Evolutionary conservation across 2,113 vertebrate genomes (phyloP).

Genomic region (Eptesicus fuscus): DNA sequence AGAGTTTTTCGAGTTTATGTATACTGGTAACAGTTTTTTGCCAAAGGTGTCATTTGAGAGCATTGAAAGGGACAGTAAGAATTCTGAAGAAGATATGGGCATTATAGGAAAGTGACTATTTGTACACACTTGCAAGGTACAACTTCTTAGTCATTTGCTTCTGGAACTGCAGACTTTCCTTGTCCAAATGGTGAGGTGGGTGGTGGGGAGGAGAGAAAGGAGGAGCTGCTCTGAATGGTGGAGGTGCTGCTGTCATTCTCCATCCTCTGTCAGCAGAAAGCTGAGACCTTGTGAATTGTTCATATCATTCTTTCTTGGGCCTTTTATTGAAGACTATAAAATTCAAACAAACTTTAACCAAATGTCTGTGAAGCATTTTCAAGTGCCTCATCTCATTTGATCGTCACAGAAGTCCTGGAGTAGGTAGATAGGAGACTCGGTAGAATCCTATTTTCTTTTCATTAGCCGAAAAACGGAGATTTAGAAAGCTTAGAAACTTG

Average conservation of each 20-base stretch:
- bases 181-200: neutral
- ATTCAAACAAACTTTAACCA: neutral
- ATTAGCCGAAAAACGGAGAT: too few species aligned
- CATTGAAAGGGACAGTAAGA: neutral
- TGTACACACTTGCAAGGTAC: neutral
- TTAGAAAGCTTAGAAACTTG: too few species aligned
- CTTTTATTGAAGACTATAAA: neutral
- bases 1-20: neutral
- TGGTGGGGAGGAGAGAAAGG: neutral
- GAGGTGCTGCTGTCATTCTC: neutral
- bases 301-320: neutral
- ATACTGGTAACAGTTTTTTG: neutral
- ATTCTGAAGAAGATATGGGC: neutral
- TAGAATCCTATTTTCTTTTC: too few species aligned
- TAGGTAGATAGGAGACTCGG: too few species aligned
- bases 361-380: too few species aligned
- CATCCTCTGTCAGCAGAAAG: neutral
- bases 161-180: neutral
- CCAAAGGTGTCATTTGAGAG: neutral
- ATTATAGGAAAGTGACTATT: neutral
- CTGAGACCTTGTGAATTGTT: neutral
- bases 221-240: neutral
- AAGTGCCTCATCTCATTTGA: too few species aligned
- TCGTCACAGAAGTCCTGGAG: too few species aligned
- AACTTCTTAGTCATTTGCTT: neutral